A percentile compares a stretch with the other conserved stretches of the same genome.
Evolutionary conservation across 2,113 vertebrate species (phyloP).

Genomic region (Albula goreensis): DNA sequence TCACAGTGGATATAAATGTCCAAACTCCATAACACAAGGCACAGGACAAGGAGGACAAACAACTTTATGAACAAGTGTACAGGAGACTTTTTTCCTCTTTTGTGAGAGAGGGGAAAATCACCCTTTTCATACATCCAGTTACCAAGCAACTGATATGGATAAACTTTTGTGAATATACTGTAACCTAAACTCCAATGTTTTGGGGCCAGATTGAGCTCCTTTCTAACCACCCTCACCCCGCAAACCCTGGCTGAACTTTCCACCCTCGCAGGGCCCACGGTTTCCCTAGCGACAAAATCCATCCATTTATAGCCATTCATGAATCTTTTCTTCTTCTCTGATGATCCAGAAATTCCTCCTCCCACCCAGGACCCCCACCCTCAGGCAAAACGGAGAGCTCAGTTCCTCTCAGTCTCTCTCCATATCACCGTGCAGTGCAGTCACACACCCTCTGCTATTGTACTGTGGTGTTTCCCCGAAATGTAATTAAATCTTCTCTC

Average conservation of each 20-base stretch:
- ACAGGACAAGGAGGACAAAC: background rate
- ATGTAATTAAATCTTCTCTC: constrained; percentile 55
- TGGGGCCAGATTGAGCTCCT: background rate
- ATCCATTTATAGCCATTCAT: background rate
- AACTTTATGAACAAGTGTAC: background rate
- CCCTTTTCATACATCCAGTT: background rate
- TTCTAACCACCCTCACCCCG: background rate
- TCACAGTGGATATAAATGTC: background rate
- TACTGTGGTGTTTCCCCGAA: constrained; percentile 38
- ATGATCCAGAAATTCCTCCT: background rate
- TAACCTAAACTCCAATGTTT: background rate
- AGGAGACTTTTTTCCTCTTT: background rate
- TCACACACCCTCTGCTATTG: constrained; percentile 23
- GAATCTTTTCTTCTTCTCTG: background rate
- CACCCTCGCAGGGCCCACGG: background rate
- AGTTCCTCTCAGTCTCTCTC: background rate
- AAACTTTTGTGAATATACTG: too few species aligned
- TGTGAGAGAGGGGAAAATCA: background rate
- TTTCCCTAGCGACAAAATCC: background rate
- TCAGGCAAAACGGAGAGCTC: background rate
- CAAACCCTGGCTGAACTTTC: background rate
- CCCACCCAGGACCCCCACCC: background rate
- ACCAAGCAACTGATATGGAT: background rate
- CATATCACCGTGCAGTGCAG: background rate
- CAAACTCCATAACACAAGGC: too few species aligned